A percentile compares a stretch with the other conserved stretches of the same genome.
Evolutionary conservation across 2,113 vertebrate species (phyloP).

Genomic region (Junco hyemalis): DNA sequence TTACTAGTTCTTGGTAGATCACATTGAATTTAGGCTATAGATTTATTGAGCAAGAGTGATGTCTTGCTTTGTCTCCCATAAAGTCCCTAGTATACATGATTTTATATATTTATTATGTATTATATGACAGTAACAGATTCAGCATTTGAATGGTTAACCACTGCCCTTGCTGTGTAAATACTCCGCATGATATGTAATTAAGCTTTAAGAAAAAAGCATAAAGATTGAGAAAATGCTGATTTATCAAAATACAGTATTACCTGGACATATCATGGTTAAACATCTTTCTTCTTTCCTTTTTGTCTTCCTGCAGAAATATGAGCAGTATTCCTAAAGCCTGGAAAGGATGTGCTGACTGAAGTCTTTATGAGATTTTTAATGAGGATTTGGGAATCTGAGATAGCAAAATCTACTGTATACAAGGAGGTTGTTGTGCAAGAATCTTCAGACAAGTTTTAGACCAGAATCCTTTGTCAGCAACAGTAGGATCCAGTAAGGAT

Average conservation of each 20-base stretch:
- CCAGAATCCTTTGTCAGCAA: conserved; percentile 40
- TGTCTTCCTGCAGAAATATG: neutral
- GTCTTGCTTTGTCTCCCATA: neutral
- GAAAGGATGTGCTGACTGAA: conserved; percentile 4
- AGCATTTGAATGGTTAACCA: neutral
- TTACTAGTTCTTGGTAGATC: neutral
- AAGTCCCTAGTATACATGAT: neutral
- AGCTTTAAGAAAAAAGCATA: neutral
- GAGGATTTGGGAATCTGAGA: conserved; percentile 26
- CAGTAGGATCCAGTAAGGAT: conserved; percentile 28
- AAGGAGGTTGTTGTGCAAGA: neutral
- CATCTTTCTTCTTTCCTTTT: neutral
- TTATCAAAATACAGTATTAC: neutral
- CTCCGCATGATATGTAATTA: neutral
- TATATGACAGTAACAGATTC: neutral
- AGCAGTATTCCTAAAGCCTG: neutral
- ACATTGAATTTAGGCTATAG: neutral
- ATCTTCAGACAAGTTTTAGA: conserved; percentile 27
- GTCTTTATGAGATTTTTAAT: neutral
- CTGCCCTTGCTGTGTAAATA: neutral
- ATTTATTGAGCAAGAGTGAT: neutral
- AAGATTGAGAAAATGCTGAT: neutral
- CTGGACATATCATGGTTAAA: neutral
- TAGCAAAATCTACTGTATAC: neutral
- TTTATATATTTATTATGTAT: neutral